Base-by-base conservation (phyloP, 1,140 invertebrate species). In the Frieseomelitta varia region DNA sequence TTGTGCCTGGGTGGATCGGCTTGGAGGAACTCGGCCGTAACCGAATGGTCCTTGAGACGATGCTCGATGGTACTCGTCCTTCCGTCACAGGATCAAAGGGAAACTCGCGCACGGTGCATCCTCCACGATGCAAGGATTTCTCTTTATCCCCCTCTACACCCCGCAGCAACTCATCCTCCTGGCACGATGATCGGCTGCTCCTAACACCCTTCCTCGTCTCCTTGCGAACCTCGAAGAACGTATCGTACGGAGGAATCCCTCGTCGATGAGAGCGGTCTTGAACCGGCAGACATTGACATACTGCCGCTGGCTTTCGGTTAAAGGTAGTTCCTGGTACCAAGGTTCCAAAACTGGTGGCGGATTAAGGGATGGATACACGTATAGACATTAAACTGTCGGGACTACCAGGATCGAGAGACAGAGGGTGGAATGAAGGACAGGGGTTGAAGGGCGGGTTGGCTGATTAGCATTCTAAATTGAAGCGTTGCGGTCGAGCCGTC, bases 401-500 rank as follows among this genome's bases (percentile, higher is more conserved):
- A 71, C 68, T 14, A 51, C 68, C 6, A 51, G 51, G 24, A 21
- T 1, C 14, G 73, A 51, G 68, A 67, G 74, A 47, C 39, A 10
- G 75, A 4, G 75, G 34, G 19, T 1, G 56, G 34, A 17, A 79
- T 8, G 58, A 79, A 67, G 56, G 72, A 47, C 39, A 47, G 39
- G 84, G 75, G 51, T 74, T 4, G 80, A 34, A 63, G 75, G 72
- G 69, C 27, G 51, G 81, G 87, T 56, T 84, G 85, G 87, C 93
- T 94, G 92, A 94, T 94, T 94, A 94, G 93, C 93, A 94, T 94
- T 93, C 92, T 93, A 93, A 93, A 94, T 94, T 93, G 93, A 94
- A 93, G 93, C 93, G 91, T 92, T 93, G 92, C 89, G 93, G 93
- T 92, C 88, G 91, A 92, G 90, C 90, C 88, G 87, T 90, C 87